phyloP scores from a whole-genome alignment of 2,113 vertebrate genomes.

The Chloroceryle aenea region DNA sequence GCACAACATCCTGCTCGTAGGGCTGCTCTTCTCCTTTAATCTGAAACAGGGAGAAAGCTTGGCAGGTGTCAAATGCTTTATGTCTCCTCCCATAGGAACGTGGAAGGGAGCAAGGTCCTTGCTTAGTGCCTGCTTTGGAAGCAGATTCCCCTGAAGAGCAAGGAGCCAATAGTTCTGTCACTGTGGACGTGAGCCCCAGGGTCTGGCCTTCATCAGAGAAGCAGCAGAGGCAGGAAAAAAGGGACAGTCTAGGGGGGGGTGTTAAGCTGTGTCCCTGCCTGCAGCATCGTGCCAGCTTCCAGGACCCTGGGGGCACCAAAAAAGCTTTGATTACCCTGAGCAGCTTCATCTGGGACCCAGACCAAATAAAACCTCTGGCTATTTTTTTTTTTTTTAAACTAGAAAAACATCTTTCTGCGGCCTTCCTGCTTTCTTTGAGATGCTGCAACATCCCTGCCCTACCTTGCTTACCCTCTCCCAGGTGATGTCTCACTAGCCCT shows the following conservation, averaged over 20 bases:
- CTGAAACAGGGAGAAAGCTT: neutral
- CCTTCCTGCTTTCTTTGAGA: accelerated
- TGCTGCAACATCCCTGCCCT: neutral
- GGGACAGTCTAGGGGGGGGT: accelerated
- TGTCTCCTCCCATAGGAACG: neutral
- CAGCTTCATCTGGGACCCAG: neutral
- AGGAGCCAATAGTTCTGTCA: neutral
- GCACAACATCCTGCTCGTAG: accelerated
- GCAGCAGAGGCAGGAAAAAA: neutral
- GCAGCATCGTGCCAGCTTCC: neutral
- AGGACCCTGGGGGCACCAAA: neutral
- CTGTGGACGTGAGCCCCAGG: neutral
- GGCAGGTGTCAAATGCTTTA: neutral
- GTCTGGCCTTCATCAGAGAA: neutral
- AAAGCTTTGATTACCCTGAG: neutral
- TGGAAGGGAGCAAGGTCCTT: neutral
- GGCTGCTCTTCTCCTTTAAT: neutral
- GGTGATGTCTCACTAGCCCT: neutral
- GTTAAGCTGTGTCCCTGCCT: neutral
- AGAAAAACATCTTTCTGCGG: neutral
- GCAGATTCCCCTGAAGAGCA: neutral
- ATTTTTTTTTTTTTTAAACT: neutral
- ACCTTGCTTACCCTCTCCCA: neutral
- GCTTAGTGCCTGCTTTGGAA: neutral
- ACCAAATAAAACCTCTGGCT: accelerated